These are phyloP conservation scores for Epinephelus lanceolatus DNA, from an alignment of 2,113 vertebrate species.

Conservation along the genomic window DNA sequence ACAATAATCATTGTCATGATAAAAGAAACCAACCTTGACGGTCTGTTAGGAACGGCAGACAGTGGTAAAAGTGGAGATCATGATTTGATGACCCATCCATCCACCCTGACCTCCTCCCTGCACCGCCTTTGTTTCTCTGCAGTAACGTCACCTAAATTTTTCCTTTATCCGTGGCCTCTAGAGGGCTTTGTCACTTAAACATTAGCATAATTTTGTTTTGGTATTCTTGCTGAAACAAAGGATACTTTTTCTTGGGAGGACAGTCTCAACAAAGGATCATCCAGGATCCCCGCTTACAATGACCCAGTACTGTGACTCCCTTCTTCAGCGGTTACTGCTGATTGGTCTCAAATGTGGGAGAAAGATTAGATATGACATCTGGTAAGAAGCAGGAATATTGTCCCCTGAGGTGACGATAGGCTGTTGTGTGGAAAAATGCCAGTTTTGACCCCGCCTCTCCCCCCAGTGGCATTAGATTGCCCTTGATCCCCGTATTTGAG, in stretches of 20 bases:
- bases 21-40: not conserved
- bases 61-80: not conserved
- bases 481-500: conserved; percentile 50
- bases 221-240: not conserved
- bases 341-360: conserved; percentile 23
- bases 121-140: too few species aligned
- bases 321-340: conserved; percentile 23
- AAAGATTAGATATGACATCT: conserved; percentile 59
- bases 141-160: too few species aligned
- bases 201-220: not conserved
- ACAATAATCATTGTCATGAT: not conserved
- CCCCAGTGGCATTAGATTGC: not conserved
- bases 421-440: conserved; percentile 37
- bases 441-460: conserved; percentile 5
- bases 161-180: not conserved
- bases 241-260: not conserved
- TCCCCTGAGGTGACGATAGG: conserved; percentile 37
- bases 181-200: not conserved
- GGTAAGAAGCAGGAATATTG: conserved; percentile 46
- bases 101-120: not conserved
- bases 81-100: not conserved
- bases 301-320: conserved; percentile 14
- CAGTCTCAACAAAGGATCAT: conserved; percentile 7
- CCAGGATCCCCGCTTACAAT: not conserved
- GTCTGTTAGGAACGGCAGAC: not conserved